Evolutionary conservation across 37 sponge, comb jelly and placozoan genomes (phyloP), one percentile per base, ranked within the genome.

Genomic region (Eunapius fragilis): DNA sequence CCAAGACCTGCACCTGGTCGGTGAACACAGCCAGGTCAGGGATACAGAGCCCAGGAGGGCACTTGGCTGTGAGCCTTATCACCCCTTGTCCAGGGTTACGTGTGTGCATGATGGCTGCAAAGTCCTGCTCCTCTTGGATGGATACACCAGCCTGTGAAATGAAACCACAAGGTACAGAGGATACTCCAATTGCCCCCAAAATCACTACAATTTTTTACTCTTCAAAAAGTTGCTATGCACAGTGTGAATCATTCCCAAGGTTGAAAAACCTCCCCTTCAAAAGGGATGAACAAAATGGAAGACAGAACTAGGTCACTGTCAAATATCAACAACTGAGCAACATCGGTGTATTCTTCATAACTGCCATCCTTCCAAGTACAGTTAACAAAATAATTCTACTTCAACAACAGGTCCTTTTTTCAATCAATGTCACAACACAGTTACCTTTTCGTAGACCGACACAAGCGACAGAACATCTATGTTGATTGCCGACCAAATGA

Each of bases 401-500:
- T n/a, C n/a, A n/a, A n/a, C n/a, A n/a, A n/a, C n/a, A n/a, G n/a
- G n/a, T n/a, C n/a, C n/a, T n/a, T n/a, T n/a, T n/a, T 6, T 3
- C 41, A 41, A 41, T 41, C 3, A 41, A 41, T 41, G 6, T 9
- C 41, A 41, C 41, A 41, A 31, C 34, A 36, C 69, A 33, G 70
- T 25, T 68, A 90, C 89, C 77, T 86, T 84, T 25, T 89, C 89
- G 72, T 95, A 96, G 26, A 92, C 88, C 0, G 95, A 96, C 41
- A 37, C 33, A 22, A 96, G 78, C 10, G 91, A 80, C 25, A 92
- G 69, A 13, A 89, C 86, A 70, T 96, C 95, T 85, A 90, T 93
- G 86, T 95, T 96, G 72, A 74, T 81, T 19, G 82, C 87, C 0
- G 90, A 88, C 97, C 97, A 96, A 26, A 87, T 88, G 80, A 96